Conservation (phyloP, 1,140 invertebrate genomes). For the Cydia fagiglandana region DNA sequence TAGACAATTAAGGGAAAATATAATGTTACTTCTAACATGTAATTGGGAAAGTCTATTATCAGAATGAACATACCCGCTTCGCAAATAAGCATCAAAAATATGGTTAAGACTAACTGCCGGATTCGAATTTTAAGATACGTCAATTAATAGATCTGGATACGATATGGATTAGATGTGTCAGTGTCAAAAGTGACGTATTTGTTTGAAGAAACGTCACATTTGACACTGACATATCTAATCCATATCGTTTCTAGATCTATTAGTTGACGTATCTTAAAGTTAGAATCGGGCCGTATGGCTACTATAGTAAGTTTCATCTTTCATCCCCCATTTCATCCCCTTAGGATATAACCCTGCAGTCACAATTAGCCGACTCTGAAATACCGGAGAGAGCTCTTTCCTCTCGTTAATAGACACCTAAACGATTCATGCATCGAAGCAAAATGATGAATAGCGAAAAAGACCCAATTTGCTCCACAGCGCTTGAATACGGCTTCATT, state of each 20-base stretch:
- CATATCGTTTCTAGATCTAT: too few relatives aligned
- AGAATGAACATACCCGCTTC: background rate
- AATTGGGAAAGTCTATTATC: background rate
- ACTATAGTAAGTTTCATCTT: too few relatives aligned
- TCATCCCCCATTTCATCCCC: too few relatives aligned
- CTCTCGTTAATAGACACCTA: constrained; percentile 26
- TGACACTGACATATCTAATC: too few relatives aligned
- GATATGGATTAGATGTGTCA: too few relatives aligned
- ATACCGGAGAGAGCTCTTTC: background rate
- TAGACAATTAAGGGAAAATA: background rate
- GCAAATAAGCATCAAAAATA: background rate
- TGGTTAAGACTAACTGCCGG: too few relatives aligned
- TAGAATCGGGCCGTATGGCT: too few relatives aligned
- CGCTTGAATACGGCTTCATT: constrained; percentile 47
- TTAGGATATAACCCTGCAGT: background rate
- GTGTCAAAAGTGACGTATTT: too few relatives aligned
- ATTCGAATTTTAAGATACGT: too few relatives aligned
- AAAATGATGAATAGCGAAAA: constrained; percentile 43
- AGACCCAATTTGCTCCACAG: constrained; percentile 49
- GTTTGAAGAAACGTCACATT: too few relatives aligned
- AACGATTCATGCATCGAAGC: constrained; percentile 25
- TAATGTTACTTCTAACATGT: background rate
- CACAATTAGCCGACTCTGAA: background rate
- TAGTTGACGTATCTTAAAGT: too few relatives aligned
- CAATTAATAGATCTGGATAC: too few relatives aligned